Percentiles rank a stretch among this genome's conserved stretches.
phyloP scores from a whole-genome alignment of 1,140 invertebrate species.

The Dolichoris vasculosae region DNA sequence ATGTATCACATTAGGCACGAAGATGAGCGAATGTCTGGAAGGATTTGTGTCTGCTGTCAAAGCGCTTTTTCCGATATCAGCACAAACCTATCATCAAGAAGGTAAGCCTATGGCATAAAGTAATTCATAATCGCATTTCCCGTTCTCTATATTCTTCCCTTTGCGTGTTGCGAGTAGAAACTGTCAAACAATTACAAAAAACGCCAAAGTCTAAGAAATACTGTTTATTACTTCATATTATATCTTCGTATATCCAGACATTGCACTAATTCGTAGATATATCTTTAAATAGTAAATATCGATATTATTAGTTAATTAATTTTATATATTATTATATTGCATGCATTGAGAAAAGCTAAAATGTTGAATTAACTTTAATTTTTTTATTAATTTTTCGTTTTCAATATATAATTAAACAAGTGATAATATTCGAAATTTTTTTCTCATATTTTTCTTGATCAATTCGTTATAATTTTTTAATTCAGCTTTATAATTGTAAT shows the following conservation, averaged over 20 bases:
- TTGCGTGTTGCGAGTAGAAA: constrained; percentile 48
- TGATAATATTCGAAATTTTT: too few species aligned
- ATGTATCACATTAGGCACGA: constrained; percentile 73
- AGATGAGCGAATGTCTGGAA: constrained; percentile 75
- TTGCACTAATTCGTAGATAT: constrained; percentile 33
- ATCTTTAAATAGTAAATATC: constrained; percentile 13
- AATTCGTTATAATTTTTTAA: too few species aligned
- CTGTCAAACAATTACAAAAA: constrained; percentile 28
- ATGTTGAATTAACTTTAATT: neutral
- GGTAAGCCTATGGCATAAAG: constrained; percentile 70
- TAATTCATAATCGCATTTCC: constrained; percentile 59
- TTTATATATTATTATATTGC: constrained; percentile 23
- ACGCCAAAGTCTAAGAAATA: constrained; percentile 32
- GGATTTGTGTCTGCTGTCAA: constrained; percentile 74
- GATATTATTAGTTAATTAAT: constrained; percentile 10
- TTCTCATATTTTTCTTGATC: too few species aligned
- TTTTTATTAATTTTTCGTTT: neutral
- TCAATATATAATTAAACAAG: too few species aligned
- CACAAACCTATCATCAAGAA: constrained; percentile 74
- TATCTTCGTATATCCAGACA: constrained; percentile 43
- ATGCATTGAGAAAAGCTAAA: constrained; percentile 15
- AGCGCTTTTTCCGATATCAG: constrained; percentile 74
- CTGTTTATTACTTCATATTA: constrained; percentile 55
- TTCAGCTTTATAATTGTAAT: too few species aligned
- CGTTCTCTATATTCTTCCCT: constrained; percentile 56